Evolutionary conservation across 2,113 vertebrate genomes (phyloP), one percentile per base, ranked within the genome.

Genomic region (Takifugu bimaculatus): DNA sequence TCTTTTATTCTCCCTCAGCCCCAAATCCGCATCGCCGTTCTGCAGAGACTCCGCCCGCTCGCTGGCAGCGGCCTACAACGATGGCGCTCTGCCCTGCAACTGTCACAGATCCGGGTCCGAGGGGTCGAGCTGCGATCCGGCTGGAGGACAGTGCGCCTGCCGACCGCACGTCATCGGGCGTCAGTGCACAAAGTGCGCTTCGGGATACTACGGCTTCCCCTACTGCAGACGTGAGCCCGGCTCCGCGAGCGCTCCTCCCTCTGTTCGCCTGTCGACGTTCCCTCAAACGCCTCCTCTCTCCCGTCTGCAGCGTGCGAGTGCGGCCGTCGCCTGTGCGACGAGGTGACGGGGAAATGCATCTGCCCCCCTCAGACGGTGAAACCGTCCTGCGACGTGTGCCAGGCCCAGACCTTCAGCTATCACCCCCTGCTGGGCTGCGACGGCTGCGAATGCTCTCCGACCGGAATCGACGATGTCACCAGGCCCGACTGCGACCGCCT

Each of bases 71-170:
- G 90, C 88, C 72, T 94, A 93, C 79, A 93, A 94, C 9, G 45
- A 94, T 0, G 95, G 95, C 0, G 93, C 96, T 11, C 75, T 95
- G 64, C 90, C 91, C 0, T 99, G 96, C 57, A 55, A 74, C 26
- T 99, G 96, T 63, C 90, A 97, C 60, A 72, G 65, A 0, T 14
- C 84, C 0, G 95, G 95, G 25, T 87, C 95, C 2, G 76, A 20
- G 0, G 74, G 84, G 55, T 68, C 53, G 0, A 4, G 47, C 2
- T 99, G 96, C 69, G 86, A 82, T 50, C 89, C 94, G 0, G 35
- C 79, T 27, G 95, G 94, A 3, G 96, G 96, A 51, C 95, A 96
- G 74, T 99, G 96, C 78, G 43, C 15, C 0, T 99, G 96, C 89
- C 88, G 75, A 53, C 88, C 82, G 10, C 80, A 93, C 0, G 29